Evolutionary conservation across 2,113 vertebrate species (phyloP), one percentile per base, ranked within the genome.

Genomic region (Petrocephalus microphthalmus): DNA sequence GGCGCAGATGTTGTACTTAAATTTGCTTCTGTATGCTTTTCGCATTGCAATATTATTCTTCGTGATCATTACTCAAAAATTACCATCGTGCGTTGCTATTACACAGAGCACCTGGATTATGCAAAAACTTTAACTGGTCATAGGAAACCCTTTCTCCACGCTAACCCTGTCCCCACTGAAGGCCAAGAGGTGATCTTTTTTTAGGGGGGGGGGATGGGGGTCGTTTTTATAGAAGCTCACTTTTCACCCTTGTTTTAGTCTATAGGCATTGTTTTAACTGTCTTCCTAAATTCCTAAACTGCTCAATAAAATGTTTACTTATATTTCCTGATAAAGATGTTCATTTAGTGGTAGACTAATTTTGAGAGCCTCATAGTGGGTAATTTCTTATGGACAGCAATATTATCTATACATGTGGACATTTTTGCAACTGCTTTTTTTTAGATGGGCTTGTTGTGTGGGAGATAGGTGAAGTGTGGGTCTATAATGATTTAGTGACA

Each of bases 141-240:
- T 88, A 90, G 92, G 91, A 89, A 91, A 92, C 94, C 93, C 84
- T 95, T 92, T 94, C 94, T 94, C 95, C 95, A 94, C 91, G 93
- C 94, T 93, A 92, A 92, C 91, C 85, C 89, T 90, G 92, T 93
- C 93, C 92, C 90, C 92, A 92, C 91, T 90, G 74, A 89, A 91
- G 89, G 91, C 93, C 92, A 91, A 92, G 87, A 90, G 90, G 91
- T 92, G 93, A 90, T 90, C 92, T 91, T 89, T 89, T 20, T 82
- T 42, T 78, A 1, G 6, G 7, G 1, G 17, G 13, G 25, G 13
- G 11, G 6, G 29, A 22, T 25, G 25, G 29, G 51, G 2, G 4
- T 7, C 3, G 29, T 37, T 53, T 83, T 88, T 57, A 2, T 6
- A 71, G 71, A 52, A n/a, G 10, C 11, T 22, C 7, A 71, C 57